These are phyloP conservation scores for Eulemur coronatus DNA, from an alignment of 2,797 vertebrate species.

Conservation along the genomic window DNA sequence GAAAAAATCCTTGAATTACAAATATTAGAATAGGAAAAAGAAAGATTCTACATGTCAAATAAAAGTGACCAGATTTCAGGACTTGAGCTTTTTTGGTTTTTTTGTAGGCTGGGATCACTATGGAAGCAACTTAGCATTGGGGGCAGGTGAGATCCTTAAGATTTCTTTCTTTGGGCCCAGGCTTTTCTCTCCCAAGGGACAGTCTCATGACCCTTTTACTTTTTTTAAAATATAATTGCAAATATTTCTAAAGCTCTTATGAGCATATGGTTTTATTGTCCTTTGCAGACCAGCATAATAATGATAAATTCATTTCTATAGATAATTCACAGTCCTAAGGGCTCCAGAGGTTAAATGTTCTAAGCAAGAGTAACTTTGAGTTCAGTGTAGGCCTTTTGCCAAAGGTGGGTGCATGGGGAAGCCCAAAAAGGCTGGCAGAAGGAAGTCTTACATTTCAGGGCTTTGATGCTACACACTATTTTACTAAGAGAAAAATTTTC, in stretches of 20 bases:
- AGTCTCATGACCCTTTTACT: not conserved
- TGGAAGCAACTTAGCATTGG: conserved; percentile 51
- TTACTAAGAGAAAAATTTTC: conserved; percentile 3
- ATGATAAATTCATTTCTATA: not conserved
- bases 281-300: not conserved
- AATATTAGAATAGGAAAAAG: conserved; percentile 24
- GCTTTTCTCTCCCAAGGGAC: not conserved
- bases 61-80: conserved; percentile 22
- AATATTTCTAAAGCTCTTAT: conserved; percentile 4
- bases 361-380: not conserved
- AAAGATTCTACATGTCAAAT: conserved; percentile 40
- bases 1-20: not conserved
- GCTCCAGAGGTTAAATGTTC: not conserved
- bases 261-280: not conserved
- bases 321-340: not conserved
- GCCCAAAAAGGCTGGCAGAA: not conserved
- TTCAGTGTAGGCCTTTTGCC: not conserved
- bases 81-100: conserved; percentile 35
- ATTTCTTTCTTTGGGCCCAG: conserved; percentile 49
- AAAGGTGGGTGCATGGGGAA: not conserved
- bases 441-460: not conserved
- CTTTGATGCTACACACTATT: not conserved
- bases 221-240: not conserved
- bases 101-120: conserved; percentile 61
- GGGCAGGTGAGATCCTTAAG: conserved; percentile 61